A percentile compares a stretch with the other conserved stretches of the same genome.
phyloP scores from a whole-genome alignment of 1,140 invertebrate species.

The Drosophila melanica region DNA sequence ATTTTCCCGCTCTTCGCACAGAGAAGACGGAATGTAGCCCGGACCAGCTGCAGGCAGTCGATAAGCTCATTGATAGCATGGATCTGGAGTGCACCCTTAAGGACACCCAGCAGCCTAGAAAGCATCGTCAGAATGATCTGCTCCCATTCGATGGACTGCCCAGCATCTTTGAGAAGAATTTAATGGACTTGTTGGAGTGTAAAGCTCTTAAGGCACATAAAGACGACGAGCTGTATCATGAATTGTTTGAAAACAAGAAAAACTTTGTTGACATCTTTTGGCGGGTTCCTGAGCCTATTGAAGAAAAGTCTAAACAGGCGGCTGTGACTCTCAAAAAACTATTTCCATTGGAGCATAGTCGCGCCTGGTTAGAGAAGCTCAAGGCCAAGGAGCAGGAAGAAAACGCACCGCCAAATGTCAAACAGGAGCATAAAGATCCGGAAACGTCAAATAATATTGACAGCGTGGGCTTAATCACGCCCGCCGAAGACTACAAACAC shows the following conservation, averaged over 20 bases:
- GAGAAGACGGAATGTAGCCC: conserved; percentile 60
- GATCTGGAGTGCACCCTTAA: conserved; percentile 58
- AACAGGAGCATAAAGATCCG: conserved; percentile 40
- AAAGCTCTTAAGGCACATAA: conserved; percentile 37
- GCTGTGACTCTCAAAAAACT: conserved; percentile 59
- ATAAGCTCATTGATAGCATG: conserved; percentile 72
- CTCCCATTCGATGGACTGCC: conserved; percentile 68
- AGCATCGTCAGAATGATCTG: conserved; percentile 60
- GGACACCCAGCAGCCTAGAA: conserved; percentile 52
- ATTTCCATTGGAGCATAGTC: conserved; percentile 67
- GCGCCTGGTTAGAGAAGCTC: conserved; percentile 62
- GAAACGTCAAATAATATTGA: conserved; percentile 33
- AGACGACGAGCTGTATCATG: conserved; percentile 28
- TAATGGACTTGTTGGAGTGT: conserved; percentile 69
- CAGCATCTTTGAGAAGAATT: conserved; percentile 71
- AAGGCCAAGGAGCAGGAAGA: conserved; percentile 53
- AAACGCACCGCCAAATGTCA: conserved; percentile 20
- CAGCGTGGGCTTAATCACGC: conserved; percentile 49
- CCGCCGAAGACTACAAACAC: conserved; percentile 57
- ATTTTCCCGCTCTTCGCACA: conserved; percentile 68
- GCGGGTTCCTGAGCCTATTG: conserved; percentile 67
- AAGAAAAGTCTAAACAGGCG: conserved; percentile 65
- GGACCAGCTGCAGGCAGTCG: conserved; percentile 69
- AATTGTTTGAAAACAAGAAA: conserved; percentile 45
- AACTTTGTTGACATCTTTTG: conserved; percentile 68